Evolutionary conservation across 2,797 vertebrate species (phyloP).

Genomic region (Macrochelys suwanniensis): DNA sequence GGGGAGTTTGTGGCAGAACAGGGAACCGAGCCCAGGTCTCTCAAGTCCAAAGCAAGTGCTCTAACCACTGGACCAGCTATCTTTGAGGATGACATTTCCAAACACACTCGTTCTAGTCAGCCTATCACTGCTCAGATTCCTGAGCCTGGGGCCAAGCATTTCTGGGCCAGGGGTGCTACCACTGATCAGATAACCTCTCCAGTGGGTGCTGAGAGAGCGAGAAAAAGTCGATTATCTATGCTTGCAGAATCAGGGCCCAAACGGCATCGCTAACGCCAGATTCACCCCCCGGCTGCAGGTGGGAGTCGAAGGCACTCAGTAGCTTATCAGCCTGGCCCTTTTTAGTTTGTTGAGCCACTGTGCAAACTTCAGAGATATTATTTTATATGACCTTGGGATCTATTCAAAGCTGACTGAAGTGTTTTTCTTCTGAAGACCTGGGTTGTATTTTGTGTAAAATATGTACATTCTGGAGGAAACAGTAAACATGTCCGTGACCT

Average conservation of each 20-base stretch:
- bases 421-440: conserved; percentile 65
- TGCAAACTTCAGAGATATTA: conserved; percentile 52
- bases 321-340: conserved; percentile 5
- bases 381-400: conserved; percentile 67
- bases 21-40: background rate
- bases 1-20: background rate
- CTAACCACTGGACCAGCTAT: background rate
- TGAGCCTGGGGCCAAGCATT: no score
- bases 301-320: background rate
- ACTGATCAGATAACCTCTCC: background rate
- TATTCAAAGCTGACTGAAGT: conserved; percentile 70
- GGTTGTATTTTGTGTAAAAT: conserved; percentile 68
- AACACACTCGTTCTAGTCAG: background rate
- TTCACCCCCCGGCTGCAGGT: background rate
- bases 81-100: background rate
- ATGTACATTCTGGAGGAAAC: conserved; percentile 66
- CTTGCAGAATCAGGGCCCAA: background rate
- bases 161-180: no score
- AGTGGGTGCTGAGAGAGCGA: background rate
- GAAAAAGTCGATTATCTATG: background rate
- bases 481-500: conserved; percentile 77
- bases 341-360: conserved; percentile 24
- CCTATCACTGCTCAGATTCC: background rate
- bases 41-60: background rate
- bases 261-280: background rate